A percentile compares a stretch with the other conserved stretches of the same genome.
These are phyloP conservation scores for Neodontobutis hainanensis DNA, from an alignment of 2,113 vertebrate species.

Conservation along the genomic window DNA sequence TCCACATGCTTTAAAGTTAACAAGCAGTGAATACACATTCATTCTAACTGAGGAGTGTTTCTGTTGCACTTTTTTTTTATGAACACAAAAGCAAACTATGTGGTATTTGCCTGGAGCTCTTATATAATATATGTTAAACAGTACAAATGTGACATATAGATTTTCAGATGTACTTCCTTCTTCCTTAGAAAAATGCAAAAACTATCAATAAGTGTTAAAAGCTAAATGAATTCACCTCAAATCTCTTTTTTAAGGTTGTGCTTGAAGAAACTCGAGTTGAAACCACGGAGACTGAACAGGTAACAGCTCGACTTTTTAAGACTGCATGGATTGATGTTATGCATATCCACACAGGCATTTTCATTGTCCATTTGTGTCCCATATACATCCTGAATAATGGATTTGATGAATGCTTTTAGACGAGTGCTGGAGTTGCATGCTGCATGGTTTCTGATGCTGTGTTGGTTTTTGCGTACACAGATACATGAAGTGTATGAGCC, in stretches of 20 bases:
- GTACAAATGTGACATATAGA: background rate
- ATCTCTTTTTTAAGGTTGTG: constrained; percentile 21
- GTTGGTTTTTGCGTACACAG: constrained; percentile 45
- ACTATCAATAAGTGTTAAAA: background rate
- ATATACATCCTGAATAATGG: background rate
- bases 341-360: background rate
- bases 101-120: background rate
- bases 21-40: constrained; percentile 9
- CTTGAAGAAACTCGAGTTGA: background rate
- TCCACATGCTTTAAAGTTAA: constrained; percentile 26
- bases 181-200: no score
- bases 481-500: constrained; percentile 35
- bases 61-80: constrained; percentile 12
- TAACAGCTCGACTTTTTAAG: background rate
- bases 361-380: background rate
- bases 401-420: background rate
- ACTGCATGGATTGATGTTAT: background rate
- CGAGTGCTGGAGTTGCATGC: constrained; percentile 8
- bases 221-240: background rate
- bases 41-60: constrained; percentile 15
- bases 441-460: constrained; percentile 29
- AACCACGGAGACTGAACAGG: constrained; percentile 41
- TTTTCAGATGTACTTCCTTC: no score
- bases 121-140: background rate
- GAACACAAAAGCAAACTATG: background rate